Base-by-base conservation (phyloP, 2,113 vertebrate genomes). In the Quiscalus mexicanus region DNA sequence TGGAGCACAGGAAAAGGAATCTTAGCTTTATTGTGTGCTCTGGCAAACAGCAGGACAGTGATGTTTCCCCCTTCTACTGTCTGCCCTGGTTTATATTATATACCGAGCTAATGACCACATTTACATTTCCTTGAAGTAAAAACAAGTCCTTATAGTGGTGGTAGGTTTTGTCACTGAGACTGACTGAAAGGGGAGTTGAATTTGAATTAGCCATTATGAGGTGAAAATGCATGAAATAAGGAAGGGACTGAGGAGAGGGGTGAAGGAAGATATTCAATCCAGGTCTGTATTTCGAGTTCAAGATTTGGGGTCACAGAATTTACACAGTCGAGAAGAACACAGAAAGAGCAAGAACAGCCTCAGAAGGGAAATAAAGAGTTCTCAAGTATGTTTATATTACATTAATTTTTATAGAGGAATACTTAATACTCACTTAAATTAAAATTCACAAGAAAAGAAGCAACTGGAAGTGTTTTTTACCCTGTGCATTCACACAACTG, bases 101-200 rank as follows among this genome's bases (percentile, higher is more conserved):
- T 84, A 45, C 81, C 68, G 82, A 94, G 7, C 25, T 97, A 95
- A 95, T 95, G 78, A 95, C 84, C 75, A n/a, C 27, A 92, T 94
- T 96, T 96, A 83, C 91, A 94, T 92, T 96, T 96, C 83, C 62
- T 28, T 77, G 71, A 95, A 79, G n/a, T 82, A 84, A 96, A 93
- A 96, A 11, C 69, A 52, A 89, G 47, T 75, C 42, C 37, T 95
- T 93, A 31, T 44, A 59, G 28, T 49, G 39, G 35, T 37, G 47
- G 15, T 11, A 15, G 22, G 22, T 45, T 94, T 90, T 94, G 68
- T 88, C 35, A 42, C 50, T 83, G 65, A 80, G 49, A 47, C 12
- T 45, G 59, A 50, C 70, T 27, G 50, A 82, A 65, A 77, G n/a
- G 60, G 25, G 19, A 47, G 52, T 84, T 22, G 31, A 85, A 69